Percentiles rank a stretch among this genome's conserved stretches.
These are phyloP conservation scores for Oasisia sp. DNA, from an alignment of 2,888 invertebrate species.

Conservation along the genomic window DNA sequence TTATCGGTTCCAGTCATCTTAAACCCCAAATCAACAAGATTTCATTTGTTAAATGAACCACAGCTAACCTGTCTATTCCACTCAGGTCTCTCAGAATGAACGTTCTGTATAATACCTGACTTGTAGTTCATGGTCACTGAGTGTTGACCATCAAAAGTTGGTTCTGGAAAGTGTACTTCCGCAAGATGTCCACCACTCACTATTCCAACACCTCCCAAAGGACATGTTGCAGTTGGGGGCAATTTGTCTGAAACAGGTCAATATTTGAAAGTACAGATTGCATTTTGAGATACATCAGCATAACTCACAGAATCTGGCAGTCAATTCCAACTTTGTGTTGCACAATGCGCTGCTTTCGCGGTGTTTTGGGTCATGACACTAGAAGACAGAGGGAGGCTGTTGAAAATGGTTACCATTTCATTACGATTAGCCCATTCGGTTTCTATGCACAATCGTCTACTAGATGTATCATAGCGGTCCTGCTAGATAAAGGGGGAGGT, in stretches of 20 bases:
- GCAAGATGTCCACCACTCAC: neutral
- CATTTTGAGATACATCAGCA: neutral
- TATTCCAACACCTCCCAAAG: neutral
- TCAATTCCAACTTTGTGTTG: too few species aligned
- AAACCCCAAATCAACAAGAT: neutral
- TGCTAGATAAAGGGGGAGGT: too few species aligned
- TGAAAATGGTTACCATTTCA: too few species aligned
- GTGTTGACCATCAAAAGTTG: conserved; percentile 23
- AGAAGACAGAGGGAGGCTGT: too few species aligned
- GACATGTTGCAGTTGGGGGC: conserved; percentile 1
- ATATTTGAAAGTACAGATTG: neutral
- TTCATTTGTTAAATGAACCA: neutral
- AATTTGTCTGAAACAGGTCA: neutral
- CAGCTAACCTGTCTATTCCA: neutral
- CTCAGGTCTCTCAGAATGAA: neutral
- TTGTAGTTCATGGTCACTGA: conserved; percentile 20
- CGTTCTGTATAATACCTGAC: conserved; percentile 20
- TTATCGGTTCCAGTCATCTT: too few species aligned
- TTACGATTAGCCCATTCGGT: too few species aligned
- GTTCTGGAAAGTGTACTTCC: neutral
- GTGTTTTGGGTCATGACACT: too few species aligned
- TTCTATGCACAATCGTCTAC: too few species aligned
- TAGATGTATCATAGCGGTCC: too few species aligned
- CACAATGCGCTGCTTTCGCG: too few species aligned
- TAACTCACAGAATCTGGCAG: neutral